Base-by-base conservation (phyloP, 2,113 vertebrate genomes). In the Megaleporinus macrocephalus region DNA sequence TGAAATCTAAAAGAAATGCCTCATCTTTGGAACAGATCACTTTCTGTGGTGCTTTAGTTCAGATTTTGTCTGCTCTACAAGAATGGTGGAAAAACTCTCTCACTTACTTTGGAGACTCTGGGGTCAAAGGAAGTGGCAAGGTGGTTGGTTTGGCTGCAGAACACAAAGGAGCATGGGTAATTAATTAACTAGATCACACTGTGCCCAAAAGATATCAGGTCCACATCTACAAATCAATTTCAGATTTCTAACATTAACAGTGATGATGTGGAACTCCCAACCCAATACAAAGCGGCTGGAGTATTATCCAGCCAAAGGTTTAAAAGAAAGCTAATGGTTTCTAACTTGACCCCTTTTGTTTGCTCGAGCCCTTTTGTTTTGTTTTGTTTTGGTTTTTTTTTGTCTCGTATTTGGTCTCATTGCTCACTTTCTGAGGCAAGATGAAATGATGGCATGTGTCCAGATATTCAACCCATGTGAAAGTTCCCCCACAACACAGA, bases 61-160 rank as follows among this genome's bases (percentile, higher is more conserved):
- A 91, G 92, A 86, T 78, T 84, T 63, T 80, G 74, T 87, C 86
- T 84, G 87, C 87, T 91, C 90, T 92, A 90, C 83, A 90, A 95
- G 91, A 95, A 94, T 91, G 91, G 94, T 96, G 90, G 57, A 93
- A 92, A 96, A 93, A 93, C 94, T 96, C 94, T 95, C 95, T 92
- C 95, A 99, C 98, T 99, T 99, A 99, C 98, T 98, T 99, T 99
- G 98, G 97, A 96, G 98, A 99, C 95, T 99, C 97, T 84, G 98
- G 98, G 83, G 97, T 99, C 97, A 99, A 95, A 94, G 98, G 98
- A 96, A 99, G 97, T 93, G 97, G 96, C 96, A 99, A 96, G 96
- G 93, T 98, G 94, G 96, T 97, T 96, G 98, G 95, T 97, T 97
- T 98, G 95, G 96, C 98, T 99, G 96, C 91, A 96, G 93, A 94